phyloP scores from a whole-genome alignment of 2,797 vertebrate species.

The Hemibagrus guttatus region DNA sequence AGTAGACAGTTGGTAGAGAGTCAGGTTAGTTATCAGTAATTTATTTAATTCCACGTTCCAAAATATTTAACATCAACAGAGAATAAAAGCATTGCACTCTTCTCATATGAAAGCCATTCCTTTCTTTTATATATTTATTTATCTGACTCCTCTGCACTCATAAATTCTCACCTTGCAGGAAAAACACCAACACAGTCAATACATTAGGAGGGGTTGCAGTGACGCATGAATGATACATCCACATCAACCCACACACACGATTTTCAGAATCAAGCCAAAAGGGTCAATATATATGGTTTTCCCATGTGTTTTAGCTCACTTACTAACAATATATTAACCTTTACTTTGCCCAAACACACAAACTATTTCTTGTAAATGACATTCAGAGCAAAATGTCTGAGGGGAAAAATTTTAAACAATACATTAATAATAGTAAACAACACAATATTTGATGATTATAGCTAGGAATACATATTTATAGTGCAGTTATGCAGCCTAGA shows the following conservation, averaged over 20 bases:
- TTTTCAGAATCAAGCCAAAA: conserved; percentile 31
- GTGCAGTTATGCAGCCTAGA: conserved; percentile 10
- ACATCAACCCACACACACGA: conserved; percentile 19
- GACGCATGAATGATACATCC: conserved; percentile 5
- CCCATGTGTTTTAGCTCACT: neutral
- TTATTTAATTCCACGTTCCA: conserved; percentile 60
- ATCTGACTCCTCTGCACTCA: conserved; percentile 37
- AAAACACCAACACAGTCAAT: conserved; percentile 60
- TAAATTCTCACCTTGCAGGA: conserved; percentile 57
- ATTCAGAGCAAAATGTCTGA: neutral
- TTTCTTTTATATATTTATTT: conserved; percentile 58
- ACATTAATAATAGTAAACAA: conserved; percentile 9
- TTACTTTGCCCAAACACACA: neutral
- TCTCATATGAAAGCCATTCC: conserved; percentile 29
- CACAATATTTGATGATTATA: neutral
- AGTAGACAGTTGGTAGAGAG: conserved; percentile 45
- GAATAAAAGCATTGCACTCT: conserved; percentile 56
- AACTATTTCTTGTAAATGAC: conserved; percentile 10
- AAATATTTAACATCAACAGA: conserved; percentile 66
- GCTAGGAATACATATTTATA: neutral
- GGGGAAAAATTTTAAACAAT: neutral
- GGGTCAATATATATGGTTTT: neutral
- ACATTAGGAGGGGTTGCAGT: neutral
- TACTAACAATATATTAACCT: neutral
- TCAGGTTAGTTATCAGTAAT: conserved; percentile 63